Base-by-base conservation (phyloP, 2,797 vertebrate genomes). In the Manis crassicaudata region DNA sequence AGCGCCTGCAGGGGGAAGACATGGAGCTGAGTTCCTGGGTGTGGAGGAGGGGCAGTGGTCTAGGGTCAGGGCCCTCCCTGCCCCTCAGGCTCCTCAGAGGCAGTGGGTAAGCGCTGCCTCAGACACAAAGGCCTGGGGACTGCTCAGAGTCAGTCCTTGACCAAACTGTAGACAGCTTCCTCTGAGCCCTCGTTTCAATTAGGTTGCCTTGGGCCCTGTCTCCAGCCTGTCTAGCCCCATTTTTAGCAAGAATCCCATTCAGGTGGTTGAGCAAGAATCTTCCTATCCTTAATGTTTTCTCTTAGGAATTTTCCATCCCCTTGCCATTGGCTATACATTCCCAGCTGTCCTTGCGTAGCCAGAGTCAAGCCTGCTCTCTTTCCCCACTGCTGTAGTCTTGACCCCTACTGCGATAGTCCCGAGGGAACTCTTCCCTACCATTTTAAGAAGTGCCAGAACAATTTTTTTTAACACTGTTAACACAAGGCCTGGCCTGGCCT, bases 1-100 rank as follows among this genome's bases (percentile, higher is more conserved):
- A 99, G 76, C 99, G 99, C 99, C 99, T 99, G 97, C 3, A 86
- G 58, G 35, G 68, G 50, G 58, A 27, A 82, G 58, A 16, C 5
- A 50, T 10, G 43, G 7, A 5, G 1, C 52, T 70, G 67, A 68
- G 65, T 23, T 54, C 52, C 83, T 2, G 23, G 58, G 54, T 25
- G 6, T 11, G 0, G 2, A 29, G 11, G 20, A 10, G 50, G 25
- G 23, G 16, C 1, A 0, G 12, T 0, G 5, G 29, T 46, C 65
- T 3, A 0, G 20, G 25, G 12, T 54, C n/a, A 67, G 27, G 10
- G 37, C 20, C 54, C 17, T 43, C 17, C 68, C n/a, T 20, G 43
- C 5, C 3, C 3, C 1, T n/a, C 70, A 6, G 72, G 7, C 8
- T 25, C 14, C 88, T 82, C 37, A 13, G 14, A 68, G 72, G 50